These are phyloP conservation scores for Cantharis flavilabris DNA, from an alignment of 2,888 invertebrate species.

Conservation along the genomic window DNA sequence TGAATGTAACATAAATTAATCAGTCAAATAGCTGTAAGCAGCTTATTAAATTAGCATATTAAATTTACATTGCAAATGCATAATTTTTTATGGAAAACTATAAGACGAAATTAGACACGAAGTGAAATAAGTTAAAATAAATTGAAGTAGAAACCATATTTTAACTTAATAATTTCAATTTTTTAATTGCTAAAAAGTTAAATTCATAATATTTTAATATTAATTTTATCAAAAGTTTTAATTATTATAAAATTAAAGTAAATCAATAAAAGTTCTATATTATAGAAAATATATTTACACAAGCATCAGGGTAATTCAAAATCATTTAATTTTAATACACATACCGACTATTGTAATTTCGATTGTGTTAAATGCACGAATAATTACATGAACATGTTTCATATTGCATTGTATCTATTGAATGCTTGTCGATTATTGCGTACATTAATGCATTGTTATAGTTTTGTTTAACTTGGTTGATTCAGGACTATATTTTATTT, in stretches of 20 bases:
- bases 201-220: too few species aligned
- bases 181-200: too few species aligned
- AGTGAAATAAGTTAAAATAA: too few species aligned
- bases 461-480: constrained; percentile 17
- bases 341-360: constrained; percentile 29
- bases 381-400: constrained; percentile 27
- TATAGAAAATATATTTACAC: not conserved
- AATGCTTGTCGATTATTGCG: not conserved
- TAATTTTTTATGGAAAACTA: too few species aligned
- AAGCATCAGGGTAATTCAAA: constrained; percentile 7
- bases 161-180: too few species aligned
- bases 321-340: constrained; percentile 38
- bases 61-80: too few species aligned
- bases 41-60: too few species aligned
- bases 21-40: too few species aligned
- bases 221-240: not conserved
- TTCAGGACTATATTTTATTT: constrained; percentile 10
- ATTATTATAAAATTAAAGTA: not conserved
- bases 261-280: not conserved
- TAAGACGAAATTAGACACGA: too few species aligned
- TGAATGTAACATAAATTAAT: too few species aligned
- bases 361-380: constrained; percentile 32
- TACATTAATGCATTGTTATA: not conserved
- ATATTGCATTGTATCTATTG: constrained; percentile 6
- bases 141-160: too few species aligned